Base-by-base conservation (phyloP, 2,888 invertebrate genomes). In the Coecobrya sp. region DNA sequence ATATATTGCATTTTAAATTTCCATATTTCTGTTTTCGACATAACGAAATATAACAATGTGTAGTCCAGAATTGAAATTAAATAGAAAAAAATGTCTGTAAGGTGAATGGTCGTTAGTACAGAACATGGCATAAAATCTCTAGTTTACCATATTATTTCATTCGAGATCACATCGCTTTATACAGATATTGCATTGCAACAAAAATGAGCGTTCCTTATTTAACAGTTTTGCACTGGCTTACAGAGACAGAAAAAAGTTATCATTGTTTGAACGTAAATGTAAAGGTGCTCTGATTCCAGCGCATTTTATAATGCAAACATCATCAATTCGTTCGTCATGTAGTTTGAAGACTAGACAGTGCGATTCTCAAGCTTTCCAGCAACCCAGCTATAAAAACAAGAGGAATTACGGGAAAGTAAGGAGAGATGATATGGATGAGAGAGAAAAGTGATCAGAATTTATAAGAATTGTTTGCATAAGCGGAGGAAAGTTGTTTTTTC, bases 401-500 rank as follows among this genome's bases (percentile, higher is more conserved):
- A 13, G 19, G 25, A 45, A 13, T 49, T 76, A 25, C 59, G 11
- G 16, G n/a, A 76, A 49, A 55, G 55, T 49, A 73, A 42, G 10
- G 62, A 79, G 27, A 8, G 16, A 25, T 55, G 49, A 16, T n/a
- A 87, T 79, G 30, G 81, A 45, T 81, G 81, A 81, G 90, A 65
- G 86, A 49, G 81, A 36, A 91, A 91, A 82, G 91, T 59, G 79
- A 86, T 86, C 85, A 81, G 49, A 86, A 81, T 86, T 91, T 85
- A 65, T 79, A 65, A 22, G 91, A 91, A 55, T 85, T 92, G 92
- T 92, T 92, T 92, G 92, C 88, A 84, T 81, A 92, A 92, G 84
- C 84, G 84, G 22, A 84, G 49, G 59, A 86, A 79, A 85, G 55
- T 86, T 91, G 91, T 91, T 92, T 92, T 92, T 88, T 76, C 65